Evolutionary conservation across 2,797 vertebrate species (phyloP), one percentile per base, ranked within the genome.

Genomic region (Chiroxiphia lanceolata): DNA sequence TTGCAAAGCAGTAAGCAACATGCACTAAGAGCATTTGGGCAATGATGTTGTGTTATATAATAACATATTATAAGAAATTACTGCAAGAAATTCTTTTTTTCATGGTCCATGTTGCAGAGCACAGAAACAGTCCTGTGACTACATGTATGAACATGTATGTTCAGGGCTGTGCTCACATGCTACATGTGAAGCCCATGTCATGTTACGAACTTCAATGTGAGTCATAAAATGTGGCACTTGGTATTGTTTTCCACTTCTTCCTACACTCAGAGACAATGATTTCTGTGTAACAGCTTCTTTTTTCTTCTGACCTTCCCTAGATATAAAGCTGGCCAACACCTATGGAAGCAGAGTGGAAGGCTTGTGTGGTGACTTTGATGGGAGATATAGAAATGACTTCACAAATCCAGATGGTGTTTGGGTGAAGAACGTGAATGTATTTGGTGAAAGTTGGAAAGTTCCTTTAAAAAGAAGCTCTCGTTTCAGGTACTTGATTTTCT

Each of bases 321-420:
- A 98, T 60, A 98, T 99, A 82, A 97, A 88, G 68, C 83, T 99
- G 45, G 98, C 98, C 47, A 95, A 87, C 81, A 90, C 95, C 33
- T 98, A 99, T 74, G 97, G 87, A 87, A 94, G 76, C 79, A 98
- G 96, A 84, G 97, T 99, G 3, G 96, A 97, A 47, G 98, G 99
- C 33, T 97, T 99, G 81, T 99, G 99, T 89, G 98, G 98, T 53
- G 96, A 99, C 96, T 99, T 98, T 87, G 98, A 99, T 31, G 96
- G 97, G 20, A 85, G 15, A 29, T 44, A 23, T 3, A 72, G 23
- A 76, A 99, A 99, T 56, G 98, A 99, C 90, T 93, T 96, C 94
- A 98, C 93, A 92, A 98, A 97, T 17, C 98, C 98, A 22, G 96
- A 98, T 23, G 98, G 98, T 13, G 95, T 94, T 45, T 87, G 81